phyloP scores from a whole-genome alignment of 2,888 invertebrate genomes.

The Autographa pulchrina region DNA sequence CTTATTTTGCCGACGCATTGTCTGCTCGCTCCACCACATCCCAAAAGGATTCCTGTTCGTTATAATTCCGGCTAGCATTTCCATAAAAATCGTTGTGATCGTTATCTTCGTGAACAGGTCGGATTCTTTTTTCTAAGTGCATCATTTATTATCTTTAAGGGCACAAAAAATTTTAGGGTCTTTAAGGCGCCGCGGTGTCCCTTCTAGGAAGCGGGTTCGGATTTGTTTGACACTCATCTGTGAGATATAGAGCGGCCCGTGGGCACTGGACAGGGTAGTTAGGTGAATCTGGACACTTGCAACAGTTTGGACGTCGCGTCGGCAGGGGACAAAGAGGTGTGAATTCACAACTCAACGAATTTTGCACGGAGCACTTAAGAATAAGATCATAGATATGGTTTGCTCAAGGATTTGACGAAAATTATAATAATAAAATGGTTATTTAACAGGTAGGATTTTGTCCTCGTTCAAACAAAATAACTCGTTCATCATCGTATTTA shows the following conservation, averaged over 20 bases:
- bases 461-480: background rate
- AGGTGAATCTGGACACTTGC: slow-evolving; percentile 74
- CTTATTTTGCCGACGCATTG: slow-evolving; percentile 85
- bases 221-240: slow-evolving; percentile 88
- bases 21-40: slow-evolving; percentile 86
- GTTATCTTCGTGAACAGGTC: slow-evolving; percentile 88
- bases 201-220: slow-evolving; percentile 85
- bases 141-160: slow-evolving; percentile 88
- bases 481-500: background rate
- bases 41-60: slow-evolving; percentile 87
- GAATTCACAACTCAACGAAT: slow-evolving; percentile 76
- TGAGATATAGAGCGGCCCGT: slow-evolving; percentile 84
- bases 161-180: slow-evolving; percentile 84
- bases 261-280: slow-evolving; percentile 70
- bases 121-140: slow-evolving; percentile 85
- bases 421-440: slow-evolving; percentile 17
- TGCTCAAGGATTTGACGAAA: slow-evolving; percentile 59
- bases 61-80: slow-evolving; percentile 88
- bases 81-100: slow-evolving; percentile 88
- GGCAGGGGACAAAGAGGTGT: slow-evolving; percentile 79
- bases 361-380: slow-evolving; percentile 60
- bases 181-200: slow-evolving; percentile 87
- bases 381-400: slow-evolving; percentile 65
- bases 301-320: slow-evolving; percentile 62
- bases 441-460: background rate